Evolutionary conservation across 2,888 invertebrate genomes (phyloP).

Genomic region (Junonia oenone): DNA sequence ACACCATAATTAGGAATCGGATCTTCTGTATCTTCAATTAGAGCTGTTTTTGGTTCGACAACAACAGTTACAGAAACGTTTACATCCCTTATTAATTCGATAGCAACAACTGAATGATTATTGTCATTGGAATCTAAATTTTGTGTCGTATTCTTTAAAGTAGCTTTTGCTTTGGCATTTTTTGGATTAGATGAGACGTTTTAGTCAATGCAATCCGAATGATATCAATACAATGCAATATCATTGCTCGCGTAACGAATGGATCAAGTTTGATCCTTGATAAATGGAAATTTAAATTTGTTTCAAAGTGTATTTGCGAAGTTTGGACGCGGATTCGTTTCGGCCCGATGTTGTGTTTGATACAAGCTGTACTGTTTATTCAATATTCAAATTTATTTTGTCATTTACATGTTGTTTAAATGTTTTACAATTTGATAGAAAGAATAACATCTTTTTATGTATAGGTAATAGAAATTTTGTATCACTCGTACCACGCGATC

Average conservation of each 20-base stretch:
- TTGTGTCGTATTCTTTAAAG: slow-evolving; percentile 17
- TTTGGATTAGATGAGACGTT: slow-evolving; percentile 21
- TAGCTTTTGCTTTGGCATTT: slow-evolving; percentile 24
- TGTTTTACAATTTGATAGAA: not conserved
- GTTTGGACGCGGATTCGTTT: slow-evolving; percentile 43
- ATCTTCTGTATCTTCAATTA: not conserved
- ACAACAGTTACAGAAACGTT: not conserved
- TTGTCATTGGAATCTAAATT: rapidly evolving
- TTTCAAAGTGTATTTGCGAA: slow-evolving; percentile 48
- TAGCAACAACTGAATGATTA: not conserved
- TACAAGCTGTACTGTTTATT: slow-evolving; percentile 12
- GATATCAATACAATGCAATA: slow-evolving; percentile 58
- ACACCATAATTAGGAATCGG: not conserved
- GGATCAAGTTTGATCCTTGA: slow-evolving; percentile 59
- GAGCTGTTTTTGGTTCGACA: not conserved
- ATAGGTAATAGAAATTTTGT: no score
- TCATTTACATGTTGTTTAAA: not conserved
- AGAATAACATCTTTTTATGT: not conserved
- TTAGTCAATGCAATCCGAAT: slow-evolving; percentile 35
- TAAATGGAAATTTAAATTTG: slow-evolving; percentile 65
- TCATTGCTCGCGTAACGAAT: slow-evolving; percentile 58
- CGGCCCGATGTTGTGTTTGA: slow-evolving; percentile 28
- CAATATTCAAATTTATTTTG: slow-evolving; percentile 10
- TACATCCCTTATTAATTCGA: not conserved
- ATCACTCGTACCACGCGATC: no score